These are phyloP conservation scores for Antedon bifida DNA, from an alignment of 35 echinoderm and acorn worm species.

Conservation along the genomic window DNA sequence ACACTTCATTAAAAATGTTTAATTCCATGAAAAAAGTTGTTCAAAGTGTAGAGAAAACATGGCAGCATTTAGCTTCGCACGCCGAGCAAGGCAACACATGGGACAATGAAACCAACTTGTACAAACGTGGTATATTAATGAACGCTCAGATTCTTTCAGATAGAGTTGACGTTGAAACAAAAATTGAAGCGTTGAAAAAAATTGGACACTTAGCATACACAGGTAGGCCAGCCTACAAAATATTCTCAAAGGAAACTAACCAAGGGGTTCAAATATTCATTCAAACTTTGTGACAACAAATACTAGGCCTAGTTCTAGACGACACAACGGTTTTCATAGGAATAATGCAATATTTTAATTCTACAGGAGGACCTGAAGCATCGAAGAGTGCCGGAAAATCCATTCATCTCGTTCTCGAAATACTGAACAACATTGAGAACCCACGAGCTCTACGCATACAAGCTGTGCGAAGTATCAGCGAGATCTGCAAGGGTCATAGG, in stretches of 20 bases:
- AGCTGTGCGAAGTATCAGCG: slow-evolving; percentile 43
- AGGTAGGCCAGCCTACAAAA: slow-evolving; percentile 33
- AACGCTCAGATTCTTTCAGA: slow-evolving; percentile 29
- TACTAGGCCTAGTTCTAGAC: no score
- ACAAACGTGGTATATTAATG: slow-evolving; percentile 74
- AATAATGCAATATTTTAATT: not conserved
- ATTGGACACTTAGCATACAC: slow-evolving; percentile 71
- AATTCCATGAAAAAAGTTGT: slow-evolving; percentile 58
- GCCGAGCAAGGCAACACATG: slow-evolving; percentile 43
- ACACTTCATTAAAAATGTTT: slow-evolving; percentile 50
- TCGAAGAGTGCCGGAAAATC: slow-evolving; percentile 47
- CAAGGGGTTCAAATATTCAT: no score
- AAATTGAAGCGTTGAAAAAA: slow-evolving; percentile 57
- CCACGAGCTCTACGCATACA: slow-evolving; percentile 30
- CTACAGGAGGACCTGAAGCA: slow-evolving; percentile 60
- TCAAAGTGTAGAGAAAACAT: slow-evolving; percentile 84
- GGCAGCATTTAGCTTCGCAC: slow-evolving; percentile 63
- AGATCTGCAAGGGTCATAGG: slow-evolving; percentile 52
- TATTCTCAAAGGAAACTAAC: no score
- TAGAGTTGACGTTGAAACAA: slow-evolving; percentile 43
- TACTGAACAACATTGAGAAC: slow-evolving; percentile 5
- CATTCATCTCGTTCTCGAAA: slow-evolving; percentile 29
- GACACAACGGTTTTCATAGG: no score
- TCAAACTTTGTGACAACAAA: no score
- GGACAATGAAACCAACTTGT: slow-evolving; percentile 73